Percentiles rank a stretch among this genome's conserved stretches.
These are phyloP conservation scores for Pachyseris speciosa DNA, from an alignment of 64 coral and sea anemone species.

Conservation along the genomic window DNA sequence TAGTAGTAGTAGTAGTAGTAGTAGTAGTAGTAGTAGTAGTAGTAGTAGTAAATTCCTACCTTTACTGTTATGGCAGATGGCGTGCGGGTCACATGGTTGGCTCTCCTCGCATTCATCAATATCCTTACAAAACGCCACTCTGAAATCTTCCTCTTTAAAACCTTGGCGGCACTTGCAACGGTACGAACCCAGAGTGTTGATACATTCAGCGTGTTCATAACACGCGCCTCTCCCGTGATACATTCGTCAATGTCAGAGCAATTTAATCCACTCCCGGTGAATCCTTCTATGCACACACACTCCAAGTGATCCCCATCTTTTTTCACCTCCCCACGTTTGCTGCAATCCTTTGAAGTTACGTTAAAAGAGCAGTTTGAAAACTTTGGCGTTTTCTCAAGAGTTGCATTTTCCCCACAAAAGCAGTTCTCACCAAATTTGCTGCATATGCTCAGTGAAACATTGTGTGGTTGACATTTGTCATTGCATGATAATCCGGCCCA, in stretches of 20 bases:
- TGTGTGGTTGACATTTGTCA: neutral
- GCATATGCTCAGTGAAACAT: neutral
- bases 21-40: too few species aligned
- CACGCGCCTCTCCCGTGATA: neutral
- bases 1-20: too few species aligned
- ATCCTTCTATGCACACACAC: slow-evolving; percentile 48
- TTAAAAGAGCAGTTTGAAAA: slow-evolving; percentile 41
- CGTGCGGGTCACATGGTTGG: neutral
- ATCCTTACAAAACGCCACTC: neutral
- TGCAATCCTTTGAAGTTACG: slow-evolving; percentile 54
- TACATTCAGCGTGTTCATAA: neutral
- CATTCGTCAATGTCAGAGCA: slow-evolving; percentile 65
- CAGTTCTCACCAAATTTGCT: neutral
- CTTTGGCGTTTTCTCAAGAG: too few species aligned
- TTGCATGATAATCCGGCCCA: neutral
- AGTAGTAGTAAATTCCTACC: too few species aligned
- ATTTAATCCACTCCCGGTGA: slow-evolving; percentile 2
- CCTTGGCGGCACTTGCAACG: slow-evolving; percentile 10
- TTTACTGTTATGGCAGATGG: slow-evolving; percentile 8
- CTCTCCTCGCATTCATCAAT: slow-evolving; percentile 4
- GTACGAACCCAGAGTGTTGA: slow-evolving; percentile 39
- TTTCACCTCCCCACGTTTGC: slow-evolving; percentile 2
- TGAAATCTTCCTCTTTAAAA: neutral
- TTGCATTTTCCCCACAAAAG: neutral
- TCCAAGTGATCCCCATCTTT: slow-evolving; percentile 23